A percentile compares a stretch with the other conserved stretches of the same genome.
Conservation (phyloP, 2,797 vertebrate genomes). For the Miichthys miiuy region DNA sequence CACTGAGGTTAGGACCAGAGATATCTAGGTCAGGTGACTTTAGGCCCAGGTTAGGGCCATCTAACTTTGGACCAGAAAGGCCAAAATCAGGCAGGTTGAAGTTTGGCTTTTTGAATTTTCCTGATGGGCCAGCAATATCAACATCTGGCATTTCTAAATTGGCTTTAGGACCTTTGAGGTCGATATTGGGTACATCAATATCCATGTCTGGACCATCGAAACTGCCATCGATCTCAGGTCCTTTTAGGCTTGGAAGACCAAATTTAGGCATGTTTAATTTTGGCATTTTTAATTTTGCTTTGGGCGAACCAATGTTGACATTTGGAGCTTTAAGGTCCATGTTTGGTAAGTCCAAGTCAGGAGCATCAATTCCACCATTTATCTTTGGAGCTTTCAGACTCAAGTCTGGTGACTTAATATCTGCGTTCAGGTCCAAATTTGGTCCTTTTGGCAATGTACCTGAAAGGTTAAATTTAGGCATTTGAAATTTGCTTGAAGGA, state of each 20-base stretch:
- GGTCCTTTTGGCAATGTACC: conserved; percentile 58
- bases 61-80: too few relatives aligned
- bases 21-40: too few relatives aligned
- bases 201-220: conserved; percentile 49
- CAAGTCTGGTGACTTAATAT: conserved; percentile 46
- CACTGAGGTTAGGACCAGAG: too few relatives aligned
- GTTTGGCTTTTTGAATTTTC: too few relatives aligned
- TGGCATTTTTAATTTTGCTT: conserved; percentile 36
- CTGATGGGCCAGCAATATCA: conserved; percentile 51
- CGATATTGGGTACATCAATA: conserved; percentile 48
- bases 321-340: conserved; percentile 56
- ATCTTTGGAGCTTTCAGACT: conserved; percentile 62
- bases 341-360: conserved; percentile 57
- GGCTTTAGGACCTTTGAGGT: conserved; percentile 59
- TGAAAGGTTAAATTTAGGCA: conserved; percentile 53
- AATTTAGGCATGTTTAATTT: conserved; percentile 44
- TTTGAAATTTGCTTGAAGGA: conserved; percentile 59
- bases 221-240: conserved; percentile 31
- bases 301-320: conserved; percentile 36
- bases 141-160: conserved; percentile 53
- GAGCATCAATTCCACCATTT: conserved; percentile 55
- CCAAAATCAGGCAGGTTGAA: too few relatives aligned
- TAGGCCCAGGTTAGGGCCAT: too few relatives aligned
- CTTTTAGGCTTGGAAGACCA: conserved; percentile 16
- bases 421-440: conserved; percentile 20